Percentiles rank a stretch among this genome's conserved stretches.
Conservation (phyloP, 1,140 invertebrate genomes). For the Drosophila jambulina region DNA sequence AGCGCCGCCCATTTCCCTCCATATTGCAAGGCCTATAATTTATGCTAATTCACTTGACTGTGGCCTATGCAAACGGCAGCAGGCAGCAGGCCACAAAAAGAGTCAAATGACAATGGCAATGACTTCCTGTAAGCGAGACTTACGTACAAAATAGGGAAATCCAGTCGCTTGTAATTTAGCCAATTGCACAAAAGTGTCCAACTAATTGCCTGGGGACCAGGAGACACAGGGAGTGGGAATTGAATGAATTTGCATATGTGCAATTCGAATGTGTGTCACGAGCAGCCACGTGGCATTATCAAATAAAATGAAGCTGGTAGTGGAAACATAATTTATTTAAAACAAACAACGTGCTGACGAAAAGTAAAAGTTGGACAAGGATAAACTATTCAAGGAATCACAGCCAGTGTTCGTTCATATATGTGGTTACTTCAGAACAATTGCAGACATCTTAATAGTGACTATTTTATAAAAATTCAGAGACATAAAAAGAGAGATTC, state of each 20-base stretch:
- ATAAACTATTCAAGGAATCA: conserved; percentile 29
- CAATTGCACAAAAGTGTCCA: conserved; percentile 69
- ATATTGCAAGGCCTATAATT: conserved; percentile 37
- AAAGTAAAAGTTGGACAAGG: conserved; percentile 51
- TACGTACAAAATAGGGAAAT: conserved; percentile 44
- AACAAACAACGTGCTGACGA: conserved; percentile 42
- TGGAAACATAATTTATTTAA: conserved; percentile 69
- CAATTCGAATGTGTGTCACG: conserved; percentile 30
- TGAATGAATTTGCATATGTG: conserved; percentile 47
- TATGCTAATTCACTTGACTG: conserved; percentile 62
- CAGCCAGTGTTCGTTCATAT: conserved; percentile 9
- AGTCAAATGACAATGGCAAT: conserved; percentile 41
- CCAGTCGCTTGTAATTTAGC: conserved; percentile 59
- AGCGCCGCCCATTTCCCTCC: conserved; percentile 16
- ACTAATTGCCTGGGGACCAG: conserved; percentile 70
- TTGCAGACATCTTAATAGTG: background rate
- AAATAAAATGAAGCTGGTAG: conserved; percentile 30
- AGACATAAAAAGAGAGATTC: background rate
- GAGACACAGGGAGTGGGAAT: conserved; percentile 13
- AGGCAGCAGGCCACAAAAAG: conserved; percentile 24
- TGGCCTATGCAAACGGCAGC: conserved; percentile 19
- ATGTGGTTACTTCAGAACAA: conserved; percentile 13
- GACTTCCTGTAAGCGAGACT: conserved; percentile 48
- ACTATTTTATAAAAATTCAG: no score
- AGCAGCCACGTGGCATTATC: conserved; percentile 24